Evolutionary conservation across 2,797 vertebrate species (phyloP), one percentile per base, ranked within the genome.

Genomic region (Parambassis ranga): DNA sequence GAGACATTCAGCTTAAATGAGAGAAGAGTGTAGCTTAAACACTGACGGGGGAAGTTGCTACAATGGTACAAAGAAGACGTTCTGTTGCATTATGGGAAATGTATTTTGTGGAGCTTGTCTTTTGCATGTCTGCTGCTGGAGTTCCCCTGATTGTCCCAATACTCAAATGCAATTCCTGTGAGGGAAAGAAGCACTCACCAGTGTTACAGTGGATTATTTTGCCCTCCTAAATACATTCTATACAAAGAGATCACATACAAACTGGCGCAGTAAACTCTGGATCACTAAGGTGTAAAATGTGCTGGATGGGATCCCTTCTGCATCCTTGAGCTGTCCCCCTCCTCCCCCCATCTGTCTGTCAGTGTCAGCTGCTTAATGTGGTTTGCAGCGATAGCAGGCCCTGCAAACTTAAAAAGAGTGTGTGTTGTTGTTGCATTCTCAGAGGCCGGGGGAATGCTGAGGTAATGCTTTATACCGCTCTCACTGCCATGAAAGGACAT

Each of bases 311-410:
- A 46, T 51, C 10, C 60, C 67, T 77, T 77, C 77, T 85, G 82
- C 82, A 71, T 83, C 82, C 63, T 35, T 62, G 74, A 83, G 80
- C 79, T 75, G 82, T 76, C 77, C 53, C 51, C 41, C 32, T 41
- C 58, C 37, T 36, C 41, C 32, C 41, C 58, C 37, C 36, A 63
- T 60, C 66, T 68, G 72, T 82, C 79, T 30, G 56, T 85, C 81
- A 69, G 23, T 65, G 82, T 86, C 83, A 76, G 76, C 39, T 60
- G 24, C 16, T 36, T 80, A 38, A 71, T 76, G 66, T 59, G 59
- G 7, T 57, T 65, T 83, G 76, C 67, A 71, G 68, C 68, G 60
- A 65, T 35, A 75, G 68, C 77, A 53, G 59, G 55, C 32, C 32
- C 65, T 55, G 64, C 52, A 39, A 55, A 77, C 60, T 46, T 39